Evolutionary conservation across 1,140 invertebrate species (phyloP), one percentile per base, ranked within the genome.

Genomic region (Zelostemma sp.): DNA sequence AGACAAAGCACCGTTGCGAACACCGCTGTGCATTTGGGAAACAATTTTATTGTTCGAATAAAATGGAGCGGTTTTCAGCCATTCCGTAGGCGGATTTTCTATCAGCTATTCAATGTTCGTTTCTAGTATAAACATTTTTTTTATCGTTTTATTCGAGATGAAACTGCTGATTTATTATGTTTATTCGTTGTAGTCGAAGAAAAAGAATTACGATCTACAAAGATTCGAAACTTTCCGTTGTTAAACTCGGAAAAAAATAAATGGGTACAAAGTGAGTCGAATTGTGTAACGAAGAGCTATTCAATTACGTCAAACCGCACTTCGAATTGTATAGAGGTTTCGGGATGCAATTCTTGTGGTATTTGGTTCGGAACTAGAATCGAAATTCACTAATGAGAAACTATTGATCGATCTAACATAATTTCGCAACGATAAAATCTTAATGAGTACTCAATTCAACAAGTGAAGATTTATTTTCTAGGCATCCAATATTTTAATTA

Each of bases 341-440:
- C 41, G 3, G 14, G 41, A 17, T 43, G 41, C 41, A 43, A 17
- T 43, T 43, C 41, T 43, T 43, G 41, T 18, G 41, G 41, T 43
- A 43, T 17, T 43, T 43, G 41, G 41, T 4, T 43, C 17, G 6
- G 14, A 16, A 43, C 41, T 43, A 5, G 14, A 2, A 43, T 43
- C n/a, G 41, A 43, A 43, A 17, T 43, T 43, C 41, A 6, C 41
- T 43, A 43, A 43, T 43, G 41, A 43, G 41, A 43, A 43, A 18
- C 41, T 43, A 43, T 18, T 43, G 41, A 43, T 43, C 33, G 33
- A 35, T 25, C 8, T 25, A 25, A 25, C 21, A 25, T 25, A 8
- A 25, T 25, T 25, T 25, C 8, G 8, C 21, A 25, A 25, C 21
- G 3, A 8, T 25, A 8, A 25, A 25, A 25, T 25, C 21, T 25